Conservation (phyloP, 2,113 vertebrate genomes). For the Lepus europaeus region DNA sequence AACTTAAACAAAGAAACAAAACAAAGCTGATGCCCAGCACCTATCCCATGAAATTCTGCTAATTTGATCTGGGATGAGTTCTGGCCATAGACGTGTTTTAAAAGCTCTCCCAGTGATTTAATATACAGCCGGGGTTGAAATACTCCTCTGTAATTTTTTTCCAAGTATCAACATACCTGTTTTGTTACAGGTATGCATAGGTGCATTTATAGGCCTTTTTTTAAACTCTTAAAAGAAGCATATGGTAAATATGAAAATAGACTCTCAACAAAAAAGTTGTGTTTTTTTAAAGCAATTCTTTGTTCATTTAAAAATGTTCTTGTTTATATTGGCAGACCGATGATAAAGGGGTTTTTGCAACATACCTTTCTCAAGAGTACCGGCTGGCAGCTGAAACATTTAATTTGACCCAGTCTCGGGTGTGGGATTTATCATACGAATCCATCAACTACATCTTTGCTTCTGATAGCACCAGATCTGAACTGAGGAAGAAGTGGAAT, state of each 20-base stretch:
- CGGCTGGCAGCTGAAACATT: slow-evolving; percentile 95
- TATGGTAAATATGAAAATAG: slow-evolving; percentile 52
- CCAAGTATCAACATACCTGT: slow-evolving; percentile 21
- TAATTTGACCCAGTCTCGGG: slow-evolving; percentile 88
- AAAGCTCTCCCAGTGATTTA: slow-evolving; percentile 45
- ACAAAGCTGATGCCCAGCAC: not conserved
- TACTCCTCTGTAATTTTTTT: not conserved
- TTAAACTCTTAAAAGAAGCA: slow-evolving; percentile 48
- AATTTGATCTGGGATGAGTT: slow-evolving; percentile 12
- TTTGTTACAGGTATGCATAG: not conserved
- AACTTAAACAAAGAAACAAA: not conserved
- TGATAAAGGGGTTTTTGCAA: slow-evolving; percentile 97
- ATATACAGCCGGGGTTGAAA: not conserved
- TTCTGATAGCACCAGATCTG: slow-evolving; percentile 89
- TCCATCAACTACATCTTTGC: slow-evolving; percentile 95
- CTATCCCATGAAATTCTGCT: not conserved
- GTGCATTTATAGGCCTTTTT: not conserved
- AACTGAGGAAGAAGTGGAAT: slow-evolving; percentile 92
- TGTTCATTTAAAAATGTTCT: slow-evolving; percentile 51
- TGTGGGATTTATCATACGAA: slow-evolving; percentile 94
- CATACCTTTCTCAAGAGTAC: slow-evolving; percentile 96
- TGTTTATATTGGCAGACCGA: slow-evolving; percentile 91
- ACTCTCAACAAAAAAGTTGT: slow-evolving; percentile 9
- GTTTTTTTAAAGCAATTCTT: slow-evolving; percentile 44
- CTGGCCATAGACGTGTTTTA: not conserved